Evolutionary conservation across 2,113 vertebrate species (phyloP).

Genomic region (Hippocampus zosterae): DNA sequence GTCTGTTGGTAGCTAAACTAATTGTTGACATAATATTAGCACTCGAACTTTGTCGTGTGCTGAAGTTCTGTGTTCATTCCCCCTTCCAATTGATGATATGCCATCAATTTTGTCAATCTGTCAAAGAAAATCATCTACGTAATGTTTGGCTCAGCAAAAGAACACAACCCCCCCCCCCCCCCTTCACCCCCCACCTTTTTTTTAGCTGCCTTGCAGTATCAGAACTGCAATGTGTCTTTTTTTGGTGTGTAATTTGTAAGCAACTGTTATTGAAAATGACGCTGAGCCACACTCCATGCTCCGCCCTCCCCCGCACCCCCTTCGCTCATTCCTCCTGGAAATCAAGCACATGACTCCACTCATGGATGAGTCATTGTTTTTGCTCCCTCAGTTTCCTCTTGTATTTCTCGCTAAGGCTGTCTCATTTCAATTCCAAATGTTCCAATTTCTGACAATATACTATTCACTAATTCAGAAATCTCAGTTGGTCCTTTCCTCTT

Average conservation of each 20-base stretch:
- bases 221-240: neutral
- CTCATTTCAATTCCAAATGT: constrained; percentile 52
- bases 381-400: constrained; percentile 39
- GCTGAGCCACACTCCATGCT: constrained; percentile 20
- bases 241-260: neutral
- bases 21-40: neutral
- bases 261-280: constrained; percentile 10
- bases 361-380: constrained; percentile 74
- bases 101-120: neutral
- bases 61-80: neutral
- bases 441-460: constrained; percentile 5
- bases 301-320: constrained; percentile 12
- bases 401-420: constrained; percentile 32
- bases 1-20: neutral
- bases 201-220: neutral
- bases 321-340: constrained; percentile 65
- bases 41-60: neutral
- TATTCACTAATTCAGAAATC: neutral
- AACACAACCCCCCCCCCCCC: neutral
- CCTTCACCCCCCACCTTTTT: rapidly evolving
- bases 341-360: constrained; percentile 72
- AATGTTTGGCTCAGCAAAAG: neutral
- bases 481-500: constrained; percentile 11
- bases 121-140: neutral
- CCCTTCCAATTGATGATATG: neutral